Evolutionary conservation across 1,140 invertebrate species (phyloP), one percentile per base, ranked within the genome.

Genomic region (Nylanderia fulva): DNA sequence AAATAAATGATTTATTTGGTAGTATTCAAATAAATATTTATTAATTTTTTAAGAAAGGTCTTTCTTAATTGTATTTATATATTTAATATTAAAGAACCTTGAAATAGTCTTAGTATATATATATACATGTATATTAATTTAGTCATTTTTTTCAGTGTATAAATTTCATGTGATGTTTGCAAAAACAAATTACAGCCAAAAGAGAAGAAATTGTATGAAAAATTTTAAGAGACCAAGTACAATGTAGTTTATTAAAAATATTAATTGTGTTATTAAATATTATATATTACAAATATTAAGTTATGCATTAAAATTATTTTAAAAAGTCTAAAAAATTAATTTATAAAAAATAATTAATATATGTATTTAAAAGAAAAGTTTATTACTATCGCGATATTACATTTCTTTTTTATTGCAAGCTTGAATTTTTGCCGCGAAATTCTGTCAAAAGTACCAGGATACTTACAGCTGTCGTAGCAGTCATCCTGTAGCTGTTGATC

Each of bases 381-480:
- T 58, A n/a, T 39, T 33, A 11, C 24, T 1, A 2, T 13, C 18
- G 29, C 9, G 2, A 36, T 27, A 13, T 42, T 75, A 52, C 7
- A 13, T 33, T 33, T 33, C 29, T 33, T 33, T 33, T 33, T 33
- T 33, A 71, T 48, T 60, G 5, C 6, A 39, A 42, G 15, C 6
- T 76, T 13, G 24, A 76, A 15, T 42, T 60, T 18, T 63, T 18
- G 0, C 5, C 4, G 2, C 9, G 11, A 64, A 76, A 63, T 29
- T 15, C 6, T 2, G 13, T 60, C 27, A 15, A 29, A 58, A 13
- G 9, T n/a, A 1, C n/a, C 21, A 15, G 1, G 0, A 71, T 88
- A 93, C 93, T 93, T 85, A 94, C 93, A 33, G 72, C 68, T 68
- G 91, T 64, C 90, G 92, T 90, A 18, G 89, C 63, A 2, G 92